Base-by-base conservation (phyloP, 2,888 invertebrate species). In the Cenopis cana region DNA sequence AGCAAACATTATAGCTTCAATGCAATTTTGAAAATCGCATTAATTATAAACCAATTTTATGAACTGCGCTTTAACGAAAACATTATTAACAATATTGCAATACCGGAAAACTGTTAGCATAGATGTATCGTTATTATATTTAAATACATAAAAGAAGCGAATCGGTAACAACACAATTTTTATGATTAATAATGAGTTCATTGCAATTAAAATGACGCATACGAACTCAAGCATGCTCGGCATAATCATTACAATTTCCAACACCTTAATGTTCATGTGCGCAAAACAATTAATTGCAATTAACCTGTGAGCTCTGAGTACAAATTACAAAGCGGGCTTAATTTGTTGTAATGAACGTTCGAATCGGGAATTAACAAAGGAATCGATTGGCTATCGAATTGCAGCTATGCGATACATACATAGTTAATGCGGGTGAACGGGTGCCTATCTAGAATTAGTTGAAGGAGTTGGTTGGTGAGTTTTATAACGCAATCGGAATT, bases 351-450 rank as follows among this genome's bases (percentile, higher is more conserved):
- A 86, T 87, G 83, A 84, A 79, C 76, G 77, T 80, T 78, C 80
- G 79, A 83, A 82, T 82, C 79, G 74, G 79, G 82, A 83, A 84
- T 87, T 85, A 85, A 88, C 88, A 88, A 84, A 79, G 86, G 55
- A 38, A 54, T 64, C 38, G 36, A 64, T 64, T 64, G 64, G n/a
- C 24, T 8, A 18, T 50, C 18, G 52, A 38, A 64, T 54, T 2
- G 49, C 12, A 61, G 17, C 24, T n/a, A 9, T 61, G 29, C n/a
- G n/a, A n/a, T n/a, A n/a, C 61, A 33, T 61, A 60, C 29, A 33
- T 61, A 61, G 61, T 29, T 29, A 49, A 60, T 60, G 29, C 38
- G 36, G 36, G 41, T 57, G 12, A 18, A 59, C 38, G 36, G 36
- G 41, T 57, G 12, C 20, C 10, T 62, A 62, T 50, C 49, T 50